Conservation (phyloP, 2,888 invertebrate species). For the Pseudoips prasinana region DNA sequence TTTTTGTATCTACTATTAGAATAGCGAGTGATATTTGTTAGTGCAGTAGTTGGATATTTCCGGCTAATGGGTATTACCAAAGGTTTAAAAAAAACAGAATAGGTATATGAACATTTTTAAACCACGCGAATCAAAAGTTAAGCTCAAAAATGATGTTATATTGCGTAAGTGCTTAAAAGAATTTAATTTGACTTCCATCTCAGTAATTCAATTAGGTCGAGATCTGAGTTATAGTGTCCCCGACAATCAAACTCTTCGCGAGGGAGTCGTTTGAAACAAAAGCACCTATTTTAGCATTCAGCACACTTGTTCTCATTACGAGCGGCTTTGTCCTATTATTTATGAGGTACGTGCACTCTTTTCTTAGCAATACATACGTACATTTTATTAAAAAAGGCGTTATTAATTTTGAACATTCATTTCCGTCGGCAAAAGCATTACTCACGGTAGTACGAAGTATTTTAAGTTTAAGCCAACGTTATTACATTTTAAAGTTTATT, state of each 20-base stretch:
- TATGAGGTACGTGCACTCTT: slow-evolving; percentile 41
- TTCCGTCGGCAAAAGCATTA: slow-evolving; percentile 15
- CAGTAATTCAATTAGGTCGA: slow-evolving; percentile 17
- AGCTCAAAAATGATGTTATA: too few relatives aligned
- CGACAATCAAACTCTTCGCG: slow-evolving; percentile 23
- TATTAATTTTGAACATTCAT: slow-evolving; percentile 25
- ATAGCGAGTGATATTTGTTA: too few relatives aligned
- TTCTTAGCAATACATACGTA: slow-evolving; percentile 24
- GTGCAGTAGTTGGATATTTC: too few relatives aligned
- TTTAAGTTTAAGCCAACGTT: too few relatives aligned
- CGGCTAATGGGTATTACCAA: too few relatives aligned
- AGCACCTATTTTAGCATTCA: slow-evolving; percentile 42
- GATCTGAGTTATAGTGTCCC: slow-evolving; percentile 7
- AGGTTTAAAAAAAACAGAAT: too few relatives aligned
- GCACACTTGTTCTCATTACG: slow-evolving; percentile 45
- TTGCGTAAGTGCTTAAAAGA: slow-evolving; percentile 6
- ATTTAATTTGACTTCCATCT: slow-evolving; percentile 10
- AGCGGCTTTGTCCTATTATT: slow-evolving; percentile 40
- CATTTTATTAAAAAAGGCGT: slow-evolving; percentile 22
- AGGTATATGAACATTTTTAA: too few relatives aligned
- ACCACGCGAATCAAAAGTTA: too few relatives aligned
- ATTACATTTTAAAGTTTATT: too few relatives aligned
- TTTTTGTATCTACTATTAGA: too few relatives aligned
- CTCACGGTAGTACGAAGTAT: slow-evolving; percentile 7
- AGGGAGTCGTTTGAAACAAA: slow-evolving; percentile 29